These are phyloP conservation scores for Girardia tigrina DNA, from an alignment of 2,888 invertebrate species.

Conservation along the genomic window DNA sequence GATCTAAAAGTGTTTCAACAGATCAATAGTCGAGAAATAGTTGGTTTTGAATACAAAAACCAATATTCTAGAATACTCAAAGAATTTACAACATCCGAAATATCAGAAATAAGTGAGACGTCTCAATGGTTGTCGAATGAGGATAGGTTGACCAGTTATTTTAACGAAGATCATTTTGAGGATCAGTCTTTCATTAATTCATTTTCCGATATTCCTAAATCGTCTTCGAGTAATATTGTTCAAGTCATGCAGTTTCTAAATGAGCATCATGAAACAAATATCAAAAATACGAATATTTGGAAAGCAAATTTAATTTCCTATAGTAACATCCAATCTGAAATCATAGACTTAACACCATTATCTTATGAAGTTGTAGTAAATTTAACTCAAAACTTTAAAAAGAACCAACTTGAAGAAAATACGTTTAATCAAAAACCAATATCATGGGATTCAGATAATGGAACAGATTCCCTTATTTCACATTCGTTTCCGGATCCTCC, in stretches of 20 bases:
- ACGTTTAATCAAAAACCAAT: not conserved
- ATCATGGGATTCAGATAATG: not conserved
- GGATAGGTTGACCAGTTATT: not conserved
- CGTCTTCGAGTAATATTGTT: not conserved
- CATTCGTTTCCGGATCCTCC: not conserved
- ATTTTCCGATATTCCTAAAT: slow-evolving; percentile 2
- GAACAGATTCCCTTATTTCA: not conserved
- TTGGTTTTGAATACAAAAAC: not conserved
- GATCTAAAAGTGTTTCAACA: not conserved
- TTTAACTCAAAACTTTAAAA: not conserved
- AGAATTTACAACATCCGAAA: slow-evolving; percentile 1
- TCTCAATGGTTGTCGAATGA: not conserved
- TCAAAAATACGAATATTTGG: not conserved
- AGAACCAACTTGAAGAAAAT: not conserved
- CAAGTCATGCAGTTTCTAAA: not conserved
- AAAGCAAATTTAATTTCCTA: not conserved
- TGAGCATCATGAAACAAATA: not conserved
- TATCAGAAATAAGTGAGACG: not conserved
- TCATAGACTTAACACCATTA: not conserved
- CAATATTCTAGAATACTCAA: not conserved
- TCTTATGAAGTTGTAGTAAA: not conserved
- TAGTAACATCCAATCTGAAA: not conserved
- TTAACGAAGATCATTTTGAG: not conserved
- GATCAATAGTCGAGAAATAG: not conserved
- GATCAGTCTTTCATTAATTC: slow-evolving; percentile 15